A percentile compares a stretch with the other conserved stretches of the same genome.
These are phyloP conservation scores for Botia almorhae DNA, from an alignment of 2,797 vertebrate species.

Conservation along the genomic window DNA sequence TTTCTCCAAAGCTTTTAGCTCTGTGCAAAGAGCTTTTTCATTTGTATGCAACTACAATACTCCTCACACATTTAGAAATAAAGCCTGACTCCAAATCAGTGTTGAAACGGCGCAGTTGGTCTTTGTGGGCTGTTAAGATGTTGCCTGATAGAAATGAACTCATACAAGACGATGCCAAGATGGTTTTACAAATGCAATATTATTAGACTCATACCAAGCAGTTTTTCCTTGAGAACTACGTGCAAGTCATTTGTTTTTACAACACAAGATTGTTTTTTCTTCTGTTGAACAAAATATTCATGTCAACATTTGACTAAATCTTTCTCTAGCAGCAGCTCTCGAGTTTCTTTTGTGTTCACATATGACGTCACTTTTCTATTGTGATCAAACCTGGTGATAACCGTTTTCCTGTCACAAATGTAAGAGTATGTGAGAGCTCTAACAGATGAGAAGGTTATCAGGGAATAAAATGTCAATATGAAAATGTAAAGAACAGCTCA, in stretches of 20 bases:
- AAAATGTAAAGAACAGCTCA: neutral
- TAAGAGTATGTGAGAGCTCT: neutral
- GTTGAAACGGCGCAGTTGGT: neutral
- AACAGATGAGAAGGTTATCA: neutral
- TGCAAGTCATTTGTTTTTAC: neutral
- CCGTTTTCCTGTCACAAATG: neutral
- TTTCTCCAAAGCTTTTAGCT: neutral
- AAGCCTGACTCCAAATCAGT: neutral
- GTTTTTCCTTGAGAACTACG: neutral
- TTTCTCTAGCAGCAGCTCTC: neutral
- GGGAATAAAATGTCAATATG: neutral
- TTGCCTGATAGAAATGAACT: too few relatives aligned
- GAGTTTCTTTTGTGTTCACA: neutral
- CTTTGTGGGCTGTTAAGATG: neutral
- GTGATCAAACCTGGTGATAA: neutral
- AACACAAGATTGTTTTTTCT: neutral
- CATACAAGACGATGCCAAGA: neutral
- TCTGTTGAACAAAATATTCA: neutral
- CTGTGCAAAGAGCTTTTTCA: slow-evolving; percentile 28
- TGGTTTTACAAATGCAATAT: too few relatives aligned
- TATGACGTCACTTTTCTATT: neutral
- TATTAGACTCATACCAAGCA: neutral
- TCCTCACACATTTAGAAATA: neutral
- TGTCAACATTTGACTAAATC: neutral
- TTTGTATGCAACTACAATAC: slow-evolving; percentile 49